Base-by-base conservation (phyloP, 2,888 invertebrate genomes). In the Sesia bembeciformis region DNA sequence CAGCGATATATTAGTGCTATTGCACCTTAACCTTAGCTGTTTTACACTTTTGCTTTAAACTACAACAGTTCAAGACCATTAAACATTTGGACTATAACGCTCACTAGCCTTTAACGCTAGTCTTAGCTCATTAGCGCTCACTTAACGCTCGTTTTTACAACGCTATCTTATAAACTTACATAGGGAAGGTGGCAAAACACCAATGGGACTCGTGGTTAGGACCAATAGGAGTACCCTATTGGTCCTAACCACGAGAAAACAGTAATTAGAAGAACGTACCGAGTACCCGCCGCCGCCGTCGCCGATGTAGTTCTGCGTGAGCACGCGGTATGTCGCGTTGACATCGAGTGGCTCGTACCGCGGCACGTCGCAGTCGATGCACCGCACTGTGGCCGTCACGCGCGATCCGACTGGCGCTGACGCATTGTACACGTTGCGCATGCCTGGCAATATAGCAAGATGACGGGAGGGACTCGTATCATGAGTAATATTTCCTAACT, bases 231-330 rank as follows among this genome's bases (percentile, higher is more conserved):
- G 38, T 52, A 7, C 43, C 6, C 6, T 7, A 2, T 2, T 8
- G 6, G 7, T 23, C 23, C 23, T 23, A 23, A 23, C 23, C 23
- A 23, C 23, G 23, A 23, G 23, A 23, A 23, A 23, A 23, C 23
- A 23, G 23, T 23, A 6, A 23, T 23, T 23, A 23, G 23, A 23
- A 6, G 39, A 5, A 54, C 87, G 72, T 63, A 91, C 90, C 56
- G 81, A 65, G 69, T 90, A 94, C 0, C 93, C 94, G 68, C 95
- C 94, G 51, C 95, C 95, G 6, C 95, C 95, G 43, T 84, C 85
- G 1, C 90, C 90, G 54, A 95, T 75, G 68, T 92, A 95, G 62
- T 89, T 87, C 51, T 91, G 89, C 2, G 93, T 70, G 8, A 92
- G 81, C 0, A 96, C 77, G 5, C 91, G 85, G 80, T 96, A 96